phyloP scores from a whole-genome alignment of 2,113 vertebrate genomes.

The Redunca redunca region DNA sequence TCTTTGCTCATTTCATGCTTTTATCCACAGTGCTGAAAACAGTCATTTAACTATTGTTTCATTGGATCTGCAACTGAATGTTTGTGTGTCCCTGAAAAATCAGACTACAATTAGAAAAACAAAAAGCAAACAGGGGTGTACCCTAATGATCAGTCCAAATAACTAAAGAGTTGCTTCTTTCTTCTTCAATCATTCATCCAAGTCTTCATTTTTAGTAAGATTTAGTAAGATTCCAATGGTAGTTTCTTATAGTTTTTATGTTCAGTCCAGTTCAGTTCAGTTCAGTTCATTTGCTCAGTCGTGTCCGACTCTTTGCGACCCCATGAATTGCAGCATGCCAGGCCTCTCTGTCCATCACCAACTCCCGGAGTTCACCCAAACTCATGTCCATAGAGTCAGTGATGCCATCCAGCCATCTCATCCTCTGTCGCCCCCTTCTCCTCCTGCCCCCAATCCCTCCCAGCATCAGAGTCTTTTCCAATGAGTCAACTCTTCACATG shows the following conservation, averaged over 20 bases:
- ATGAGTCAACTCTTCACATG: rapidly evolving
- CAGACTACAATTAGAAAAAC: background rate
- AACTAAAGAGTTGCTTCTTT: background rate
- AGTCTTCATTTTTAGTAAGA: background rate
- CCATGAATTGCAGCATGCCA: rapidly evolving
- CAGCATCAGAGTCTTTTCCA: too few species aligned
- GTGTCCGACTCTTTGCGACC: too few species aligned
- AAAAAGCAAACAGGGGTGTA: background rate
- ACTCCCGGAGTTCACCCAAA: too few species aligned
- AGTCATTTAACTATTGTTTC: background rate
- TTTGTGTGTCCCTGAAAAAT: background rate
- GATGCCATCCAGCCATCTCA: too few species aligned
- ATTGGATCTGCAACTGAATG: background rate
- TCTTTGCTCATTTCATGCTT: background rate
- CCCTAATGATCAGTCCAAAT: background rate
- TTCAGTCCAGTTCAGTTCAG: too few species aligned
- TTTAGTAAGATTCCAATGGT: background rate
- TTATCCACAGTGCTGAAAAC: background rate
- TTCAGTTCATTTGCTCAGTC: too few species aligned
- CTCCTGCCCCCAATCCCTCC: too few species aligned
- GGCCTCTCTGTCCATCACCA: too few species aligned
- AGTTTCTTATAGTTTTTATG: background rate
- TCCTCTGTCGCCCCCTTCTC: too few species aligned
- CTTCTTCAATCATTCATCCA: background rate
- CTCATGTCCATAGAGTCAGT: too few species aligned